Evolutionary conservation across 2,888 invertebrate species (phyloP).

Genomic region (Zaprionus lineosus): DNA sequence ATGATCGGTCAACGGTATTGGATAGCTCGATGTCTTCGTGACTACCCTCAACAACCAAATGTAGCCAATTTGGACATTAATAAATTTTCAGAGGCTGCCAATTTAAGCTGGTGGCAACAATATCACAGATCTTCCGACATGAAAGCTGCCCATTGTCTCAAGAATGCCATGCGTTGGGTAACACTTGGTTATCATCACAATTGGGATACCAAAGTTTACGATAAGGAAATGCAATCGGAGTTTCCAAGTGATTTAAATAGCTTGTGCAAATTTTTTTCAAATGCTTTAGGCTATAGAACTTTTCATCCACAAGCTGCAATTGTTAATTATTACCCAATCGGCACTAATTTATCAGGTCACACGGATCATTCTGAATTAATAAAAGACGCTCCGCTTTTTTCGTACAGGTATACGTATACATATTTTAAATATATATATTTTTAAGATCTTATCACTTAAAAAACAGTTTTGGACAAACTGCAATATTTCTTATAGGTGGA

Average conservation of each 20-base stretch:
- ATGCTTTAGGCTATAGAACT: constrained; percentile 83
- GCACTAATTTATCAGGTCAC: constrained; percentile 96
- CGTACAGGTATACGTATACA: constrained; percentile 87
- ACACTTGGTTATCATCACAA: constrained; percentile 99
- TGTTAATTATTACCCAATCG: constrained; percentile 96
- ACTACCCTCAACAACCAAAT: constrained; percentile 89
- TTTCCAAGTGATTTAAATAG: constrained; percentile 90
- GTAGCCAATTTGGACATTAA: constrained; percentile 76
- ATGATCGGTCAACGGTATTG: constrained; percentile 90
- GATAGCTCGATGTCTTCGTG: constrained; percentile 89
- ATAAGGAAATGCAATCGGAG: constrained; percentile 86
- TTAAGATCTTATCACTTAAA: not conserved
- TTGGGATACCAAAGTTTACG: constrained; percentile 97
- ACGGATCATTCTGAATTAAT: constrained; percentile 96
- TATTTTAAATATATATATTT: not conserved
- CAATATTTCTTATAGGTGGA: constrained; percentile 96
- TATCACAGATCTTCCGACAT: constrained; percentile 73
- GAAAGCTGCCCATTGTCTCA: constrained; percentile 71
- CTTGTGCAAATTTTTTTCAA: constrained; percentile 87
- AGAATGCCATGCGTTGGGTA: constrained; percentile 90
- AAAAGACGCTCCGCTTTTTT: constrained; percentile 93
- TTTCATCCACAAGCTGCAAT: constrained; percentile 96
- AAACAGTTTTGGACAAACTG: constrained; percentile 95
- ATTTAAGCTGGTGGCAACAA: constrained; percentile 87
- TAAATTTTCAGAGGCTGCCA: constrained; percentile 55